Evolutionary conservation across 2,113 vertebrate species (phyloP).

Genomic region (Strix aluco): DNA sequence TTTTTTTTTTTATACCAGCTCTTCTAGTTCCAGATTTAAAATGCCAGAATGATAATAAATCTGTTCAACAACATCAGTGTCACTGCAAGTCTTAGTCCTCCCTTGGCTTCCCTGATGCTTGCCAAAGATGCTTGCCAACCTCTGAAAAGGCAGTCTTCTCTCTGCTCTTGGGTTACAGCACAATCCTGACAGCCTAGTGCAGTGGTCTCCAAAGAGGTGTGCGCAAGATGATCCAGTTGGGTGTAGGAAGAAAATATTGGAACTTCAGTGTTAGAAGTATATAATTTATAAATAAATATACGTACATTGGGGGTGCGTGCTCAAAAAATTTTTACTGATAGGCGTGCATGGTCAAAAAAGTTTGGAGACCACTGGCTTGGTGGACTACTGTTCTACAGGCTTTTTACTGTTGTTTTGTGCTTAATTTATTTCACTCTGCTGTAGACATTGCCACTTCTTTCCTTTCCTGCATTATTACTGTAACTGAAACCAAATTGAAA

Average conservation of each 20-base stretch:
- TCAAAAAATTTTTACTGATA: background rate
- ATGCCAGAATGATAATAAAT: background rate
- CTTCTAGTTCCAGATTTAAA: conserved; percentile 16
- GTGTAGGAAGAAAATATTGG: background rate
- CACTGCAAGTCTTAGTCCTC: background rate
- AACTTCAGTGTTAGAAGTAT: background rate
- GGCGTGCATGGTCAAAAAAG: fast-evolving
- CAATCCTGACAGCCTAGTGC: background rate
- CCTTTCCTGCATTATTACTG: background rate
- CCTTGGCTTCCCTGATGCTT: background rate
- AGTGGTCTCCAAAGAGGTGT: background rate
- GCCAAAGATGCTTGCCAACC: background rate
- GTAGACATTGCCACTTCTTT: background rate
- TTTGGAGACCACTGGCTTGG: background rate
- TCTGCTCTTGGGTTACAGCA: background rate
- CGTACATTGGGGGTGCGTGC: no score
- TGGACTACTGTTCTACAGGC: background rate
- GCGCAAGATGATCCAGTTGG: background rate
- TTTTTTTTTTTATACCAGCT: background rate
- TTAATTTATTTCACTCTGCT: background rate
- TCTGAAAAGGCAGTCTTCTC: background rate
- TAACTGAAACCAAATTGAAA: background rate
- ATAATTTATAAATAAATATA: background rate
- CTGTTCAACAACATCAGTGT: background rate
- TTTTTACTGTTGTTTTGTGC: background rate